Evolutionary conservation across 2,797 vertebrate species (phyloP).

Genomic region (Anabacerthia variegaticeps): DNA sequence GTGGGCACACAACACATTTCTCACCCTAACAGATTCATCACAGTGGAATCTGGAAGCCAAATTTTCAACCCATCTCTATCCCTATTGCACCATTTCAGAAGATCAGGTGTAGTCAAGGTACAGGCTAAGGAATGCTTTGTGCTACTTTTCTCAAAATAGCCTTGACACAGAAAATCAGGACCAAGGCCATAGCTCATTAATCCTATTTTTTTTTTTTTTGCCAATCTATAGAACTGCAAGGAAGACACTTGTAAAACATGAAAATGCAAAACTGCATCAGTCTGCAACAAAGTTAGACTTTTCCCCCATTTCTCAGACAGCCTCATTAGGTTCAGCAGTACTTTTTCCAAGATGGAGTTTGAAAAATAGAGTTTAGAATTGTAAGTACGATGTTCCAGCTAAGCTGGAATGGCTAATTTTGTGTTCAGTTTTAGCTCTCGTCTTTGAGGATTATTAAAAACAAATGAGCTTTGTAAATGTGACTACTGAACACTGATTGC

Average conservation of each 20-base stretch:
- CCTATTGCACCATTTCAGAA: neutral
- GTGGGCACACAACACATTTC: fast-evolving
- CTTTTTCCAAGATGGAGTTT: neutral
- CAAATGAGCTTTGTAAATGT: neutral
- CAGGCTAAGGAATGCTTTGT: neutral
- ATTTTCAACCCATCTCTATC: neutral
- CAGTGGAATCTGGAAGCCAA: neutral
- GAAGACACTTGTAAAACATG: neutral
- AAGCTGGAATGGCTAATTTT: neutral
- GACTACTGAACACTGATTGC: neutral
- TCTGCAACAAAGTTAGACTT: neutral
- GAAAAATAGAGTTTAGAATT: neutral
- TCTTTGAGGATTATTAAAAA: neutral
- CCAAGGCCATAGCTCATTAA: neutral
- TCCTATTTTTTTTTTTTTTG: neutral
- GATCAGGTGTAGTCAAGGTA: neutral
- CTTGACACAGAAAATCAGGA: neutral
- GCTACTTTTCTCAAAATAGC: neutral
- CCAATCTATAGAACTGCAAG: neutral
- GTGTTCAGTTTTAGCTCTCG: neutral
- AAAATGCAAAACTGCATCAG: neutral
- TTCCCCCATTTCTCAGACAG: neutral
- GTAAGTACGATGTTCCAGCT: neutral
- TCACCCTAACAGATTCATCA: neutral
- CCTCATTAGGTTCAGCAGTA: neutral